These are phyloP conservation scores for Lordiphosa fenestrarum DNA, from an alignment of 2,888 invertebrate genomes.

Conservation along the genomic window DNA sequence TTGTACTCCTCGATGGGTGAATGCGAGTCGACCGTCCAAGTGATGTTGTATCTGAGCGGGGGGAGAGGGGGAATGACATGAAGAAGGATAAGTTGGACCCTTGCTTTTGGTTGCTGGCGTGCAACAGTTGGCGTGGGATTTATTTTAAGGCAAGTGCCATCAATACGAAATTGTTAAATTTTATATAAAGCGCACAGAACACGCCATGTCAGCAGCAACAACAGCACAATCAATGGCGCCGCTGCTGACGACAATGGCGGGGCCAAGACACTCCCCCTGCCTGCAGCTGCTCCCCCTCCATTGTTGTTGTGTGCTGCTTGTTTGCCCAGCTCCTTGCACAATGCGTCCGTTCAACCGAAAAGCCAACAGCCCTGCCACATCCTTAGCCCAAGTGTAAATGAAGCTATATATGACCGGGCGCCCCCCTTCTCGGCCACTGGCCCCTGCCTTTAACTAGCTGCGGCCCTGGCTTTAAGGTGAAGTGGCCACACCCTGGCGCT, in stretches of 20 bases:
- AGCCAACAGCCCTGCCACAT: constrained; percentile 48
- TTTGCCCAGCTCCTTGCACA: constrained; percentile 30
- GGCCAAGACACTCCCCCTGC: constrained; percentile 46
- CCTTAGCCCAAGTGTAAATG: constrained; percentile 43
- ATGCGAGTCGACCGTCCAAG: constrained; percentile 85
- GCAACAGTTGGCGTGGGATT: constrained; percentile 66
- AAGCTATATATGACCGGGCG: constrained; percentile 33
- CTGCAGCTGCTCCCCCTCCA: constrained; percentile 6
- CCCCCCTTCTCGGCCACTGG: constrained; percentile 52
- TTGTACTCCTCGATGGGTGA: constrained; percentile 86
- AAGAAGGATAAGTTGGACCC: constrained; percentile 5
- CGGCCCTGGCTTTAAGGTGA: constrained; percentile 14
- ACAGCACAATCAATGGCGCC: constrained; percentile 60
- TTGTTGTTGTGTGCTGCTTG: constrained; percentile 8
- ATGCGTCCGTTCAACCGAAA: constrained; percentile 70
- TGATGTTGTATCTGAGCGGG: constrained; percentile 83
- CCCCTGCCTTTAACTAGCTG: constrained; percentile 35
- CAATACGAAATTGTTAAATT: constrained; percentile 71
- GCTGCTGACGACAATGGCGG: constrained; percentile 44
- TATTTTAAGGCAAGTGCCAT: constrained; percentile 51
- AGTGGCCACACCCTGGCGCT: constrained; percentile 1
- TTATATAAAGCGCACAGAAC: constrained; percentile 46
- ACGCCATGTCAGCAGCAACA: constrained; percentile 30
- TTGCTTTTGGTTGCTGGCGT: constrained; percentile 34
- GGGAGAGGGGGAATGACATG: constrained; percentile 11